Base-by-base conservation (phyloP, 1,140 invertebrate species). In the Lordiphosa collinella region DNA sequence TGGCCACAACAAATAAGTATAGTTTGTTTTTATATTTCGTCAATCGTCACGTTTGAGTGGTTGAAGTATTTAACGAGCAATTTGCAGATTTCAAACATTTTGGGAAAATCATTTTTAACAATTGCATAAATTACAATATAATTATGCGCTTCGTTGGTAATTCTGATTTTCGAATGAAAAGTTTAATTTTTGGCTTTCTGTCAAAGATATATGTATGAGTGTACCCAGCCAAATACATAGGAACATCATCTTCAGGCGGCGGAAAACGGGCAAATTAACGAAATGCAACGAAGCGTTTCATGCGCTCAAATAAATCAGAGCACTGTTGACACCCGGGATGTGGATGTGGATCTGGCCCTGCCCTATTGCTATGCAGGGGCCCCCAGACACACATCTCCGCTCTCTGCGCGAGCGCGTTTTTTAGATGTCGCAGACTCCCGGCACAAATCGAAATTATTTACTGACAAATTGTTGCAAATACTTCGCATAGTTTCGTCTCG, bases 391-490 rank as follows among this genome's bases (percentile, higher is more conserved):
- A n/a, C n/a, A n/a, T n/a, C n/a, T n/a, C 38, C 46, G 32, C 31
- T 51, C 16, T 50, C 16, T 38, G 36, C 35, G 50, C 35, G n/a
- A 31, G 16, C 18, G 64, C 66, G 51, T 70, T 70, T 69, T 70
- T 70, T 32, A 51, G 46, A 69, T 62, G 54, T 70, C 55, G 64
- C 63, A 54, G 65, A 69, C 65, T 32, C 37, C 56, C 25, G 41
- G 52, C 54, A 52, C 55, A 73, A 73, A 73, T 78, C 79, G 57
- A 85, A 84, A 84, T 85, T 87, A 87, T 87, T 87, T 87, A 85
- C 84, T 87, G 84, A 87, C 85, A 87, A 87, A 87, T 87, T 87
- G 85, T 87, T 79, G 64, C 54, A 58, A 80, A 87, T 87, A 44
- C 34, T 64, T 80, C n/a, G 55, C 67, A 82, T 80, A 55, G 41